Conservation (phyloP, 64 coral and sea anemone species). For the Porites australiensis region DNA sequence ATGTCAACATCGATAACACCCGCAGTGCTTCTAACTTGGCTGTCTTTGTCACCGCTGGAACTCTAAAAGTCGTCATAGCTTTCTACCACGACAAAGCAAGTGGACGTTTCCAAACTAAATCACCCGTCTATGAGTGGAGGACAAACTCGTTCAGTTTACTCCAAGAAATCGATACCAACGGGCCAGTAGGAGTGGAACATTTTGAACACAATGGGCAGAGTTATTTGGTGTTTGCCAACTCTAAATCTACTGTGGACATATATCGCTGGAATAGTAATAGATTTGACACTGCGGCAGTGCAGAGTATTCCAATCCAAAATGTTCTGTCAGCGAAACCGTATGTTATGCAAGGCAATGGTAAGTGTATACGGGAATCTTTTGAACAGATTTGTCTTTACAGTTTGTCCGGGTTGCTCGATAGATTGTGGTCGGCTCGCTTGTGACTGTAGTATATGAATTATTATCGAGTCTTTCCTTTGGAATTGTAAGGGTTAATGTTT, state of each 20-base stretch:
- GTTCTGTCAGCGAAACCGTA: slow-evolving; percentile 69
- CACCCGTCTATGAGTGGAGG: slow-evolving; percentile 81
- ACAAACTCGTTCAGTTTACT: slow-evolving; percentile 27
- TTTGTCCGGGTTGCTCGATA: too few relatives aligned
- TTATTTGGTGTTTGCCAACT: slow-evolving; percentile 90
- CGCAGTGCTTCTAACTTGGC: slow-evolving; percentile 86
- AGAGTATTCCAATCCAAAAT: slow-evolving; percentile 40
- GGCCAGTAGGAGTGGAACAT: slow-evolving; percentile 89
- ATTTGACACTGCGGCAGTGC: slow-evolving; percentile 6
- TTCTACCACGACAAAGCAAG: slow-evolving; percentile 71
- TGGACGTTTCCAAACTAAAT: slow-evolving; percentile 44
- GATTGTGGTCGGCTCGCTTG: too few relatives aligned
- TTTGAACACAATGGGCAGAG: slow-evolving; percentile 69
- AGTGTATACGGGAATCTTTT: neutral
- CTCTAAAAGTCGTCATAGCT: slow-evolving; percentile 75
- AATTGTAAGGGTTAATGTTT: too few relatives aligned
- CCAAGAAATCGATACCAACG: slow-evolving; percentile 83
- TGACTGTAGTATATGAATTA: too few relatives aligned
- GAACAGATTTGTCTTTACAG: neutral
- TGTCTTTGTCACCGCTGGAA: slow-evolving; percentile 69
- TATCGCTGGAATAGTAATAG: slow-evolving; percentile 54
- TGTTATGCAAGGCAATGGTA: slow-evolving; percentile 52
- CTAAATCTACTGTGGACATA: slow-evolving; percentile 49
- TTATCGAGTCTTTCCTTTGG: too few relatives aligned
- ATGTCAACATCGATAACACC: slow-evolving; percentile 51